A percentile compares a stretch with the other conserved stretches of the same genome.
Evolutionary conservation across 2,797 vertebrate genomes (phyloP).

Genomic region (Clarias laeviceps): DNA sequence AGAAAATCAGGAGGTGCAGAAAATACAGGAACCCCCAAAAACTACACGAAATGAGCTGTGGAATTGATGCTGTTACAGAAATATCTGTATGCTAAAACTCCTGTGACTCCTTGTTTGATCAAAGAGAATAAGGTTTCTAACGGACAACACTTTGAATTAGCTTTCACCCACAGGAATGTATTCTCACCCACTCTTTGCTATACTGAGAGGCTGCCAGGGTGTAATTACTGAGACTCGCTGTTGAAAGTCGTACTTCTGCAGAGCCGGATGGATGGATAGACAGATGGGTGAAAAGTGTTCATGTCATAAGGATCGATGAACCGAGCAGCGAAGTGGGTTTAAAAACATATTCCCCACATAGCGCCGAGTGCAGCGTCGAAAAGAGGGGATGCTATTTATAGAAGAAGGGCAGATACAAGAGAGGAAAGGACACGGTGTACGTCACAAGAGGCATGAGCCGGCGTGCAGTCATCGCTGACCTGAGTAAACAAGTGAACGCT

Average conservation of each 20-base stretch:
- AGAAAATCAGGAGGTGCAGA: not conserved
- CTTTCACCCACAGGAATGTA: slow-evolving; percentile 10
- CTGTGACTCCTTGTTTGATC: not conserved
- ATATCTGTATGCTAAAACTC: not conserved
- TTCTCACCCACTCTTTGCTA: slow-evolving; percentile 19
- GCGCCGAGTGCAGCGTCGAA: not conserved
- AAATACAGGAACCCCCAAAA: not conserved
- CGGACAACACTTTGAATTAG: slow-evolving; percentile 29
- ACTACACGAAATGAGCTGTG: not conserved
- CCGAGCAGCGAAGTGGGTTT: slow-evolving; percentile 21
- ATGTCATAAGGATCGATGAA: slow-evolving; percentile 18
- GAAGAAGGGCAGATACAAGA: not conserved
- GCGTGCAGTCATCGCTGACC: not conserved
- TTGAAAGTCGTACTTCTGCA: slow-evolving; percentile 35
- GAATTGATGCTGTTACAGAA: not conserved
- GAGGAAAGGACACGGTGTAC: not conserved
- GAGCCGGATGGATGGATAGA: not conserved
- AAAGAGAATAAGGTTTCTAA: slow-evolving; percentile 4
- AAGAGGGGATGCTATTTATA: slow-evolving; percentile 18
- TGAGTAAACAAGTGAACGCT: slow-evolving; percentile 2
- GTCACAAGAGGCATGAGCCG: not conserved
- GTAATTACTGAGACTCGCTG: slow-evolving; percentile 44
- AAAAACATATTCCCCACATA: slow-evolving; percentile 3
- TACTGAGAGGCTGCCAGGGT: not conserved
- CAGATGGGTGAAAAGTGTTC: not conserved